These are phyloP conservation scores for Motacilla tschutschensis DNA, from an alignment of 2,113 vertebrate species.

Conservation along the genomic window DNA sequence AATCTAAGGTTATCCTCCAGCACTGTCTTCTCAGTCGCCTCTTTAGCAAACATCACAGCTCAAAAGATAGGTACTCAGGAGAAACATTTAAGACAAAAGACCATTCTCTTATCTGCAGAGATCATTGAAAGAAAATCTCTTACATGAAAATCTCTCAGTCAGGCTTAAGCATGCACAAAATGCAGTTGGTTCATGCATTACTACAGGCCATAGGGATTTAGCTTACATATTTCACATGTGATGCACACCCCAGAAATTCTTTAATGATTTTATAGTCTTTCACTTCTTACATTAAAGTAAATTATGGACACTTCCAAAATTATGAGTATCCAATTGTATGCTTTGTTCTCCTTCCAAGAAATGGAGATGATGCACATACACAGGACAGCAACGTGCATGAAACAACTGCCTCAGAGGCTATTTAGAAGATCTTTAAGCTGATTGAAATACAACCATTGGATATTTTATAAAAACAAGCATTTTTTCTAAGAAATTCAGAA, in stretches of 20 bases:
- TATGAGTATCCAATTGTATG: neutral
- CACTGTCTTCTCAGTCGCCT: neutral
- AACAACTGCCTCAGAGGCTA: neutral
- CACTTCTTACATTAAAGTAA: neutral
- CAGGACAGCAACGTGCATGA: neutral
- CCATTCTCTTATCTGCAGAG: neutral
- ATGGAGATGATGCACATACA: neutral
- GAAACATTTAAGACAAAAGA: neutral
- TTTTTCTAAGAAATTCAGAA: neutral
- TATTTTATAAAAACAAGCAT: neutral
- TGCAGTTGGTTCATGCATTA: neutral
- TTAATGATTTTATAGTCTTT: neutral
- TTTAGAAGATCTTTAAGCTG: neutral
- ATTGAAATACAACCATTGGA: neutral
- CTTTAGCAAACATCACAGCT: neutral
- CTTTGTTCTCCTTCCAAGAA: neutral
- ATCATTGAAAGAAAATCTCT: neutral
- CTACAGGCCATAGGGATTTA: neutral
- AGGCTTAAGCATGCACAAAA: neutral
- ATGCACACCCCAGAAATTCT: neutral
- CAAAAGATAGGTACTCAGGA: neutral
- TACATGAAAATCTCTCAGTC: neutral
- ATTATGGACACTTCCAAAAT: neutral
- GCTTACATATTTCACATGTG: neutral
- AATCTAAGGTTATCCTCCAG: neutral